Conservation (phyloP, 2,888 invertebrate species). For the Caenorhabditis afra region DNA sequence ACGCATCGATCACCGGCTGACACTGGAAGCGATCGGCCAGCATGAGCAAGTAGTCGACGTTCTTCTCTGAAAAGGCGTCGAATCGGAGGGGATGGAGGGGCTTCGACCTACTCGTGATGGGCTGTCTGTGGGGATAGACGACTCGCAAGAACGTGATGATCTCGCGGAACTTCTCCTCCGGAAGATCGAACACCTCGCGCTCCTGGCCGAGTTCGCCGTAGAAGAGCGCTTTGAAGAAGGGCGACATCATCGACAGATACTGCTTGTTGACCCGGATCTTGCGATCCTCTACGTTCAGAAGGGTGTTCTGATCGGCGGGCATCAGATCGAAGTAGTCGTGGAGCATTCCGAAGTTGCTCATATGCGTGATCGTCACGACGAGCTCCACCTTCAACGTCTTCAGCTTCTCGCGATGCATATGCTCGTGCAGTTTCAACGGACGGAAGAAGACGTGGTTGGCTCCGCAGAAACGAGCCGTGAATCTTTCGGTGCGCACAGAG, state of each 20-base stretch:
- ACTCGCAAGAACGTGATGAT: slow-evolving; percentile 31
- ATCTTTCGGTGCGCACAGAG: slow-evolving; percentile 29
- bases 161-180: slow-evolving; percentile 42
- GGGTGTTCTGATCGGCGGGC: background rate
- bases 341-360: slow-evolving; percentile 30
- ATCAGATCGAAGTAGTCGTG: slow-evolving; percentile 46
- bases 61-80: slow-evolving; percentile 23
- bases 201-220: slow-evolving; percentile 18
- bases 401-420: slow-evolving; percentile 27
- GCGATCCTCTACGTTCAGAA: slow-evolving; percentile 32
- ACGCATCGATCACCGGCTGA: slow-evolving; percentile 43
- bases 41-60: slow-evolving; percentile 33
- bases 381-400: slow-evolving; percentile 18
- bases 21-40: slow-evolving; percentile 44
- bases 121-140: slow-evolving; percentile 42
- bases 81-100: background rate
- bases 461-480: slow-evolving; percentile 24
- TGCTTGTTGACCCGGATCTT: slow-evolving; percentile 24
- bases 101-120: slow-evolving; percentile 25
- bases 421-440: slow-evolving; percentile 25
- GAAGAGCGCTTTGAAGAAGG: slow-evolving; percentile 45
- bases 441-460: slow-evolving; percentile 32
- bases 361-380: background rate
- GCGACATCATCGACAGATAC: slow-evolving; percentile 41
- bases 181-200: slow-evolving; percentile 23